phyloP scores from a whole-genome alignment of 2,888 invertebrate species.

The Cryptus armator region DNA sequence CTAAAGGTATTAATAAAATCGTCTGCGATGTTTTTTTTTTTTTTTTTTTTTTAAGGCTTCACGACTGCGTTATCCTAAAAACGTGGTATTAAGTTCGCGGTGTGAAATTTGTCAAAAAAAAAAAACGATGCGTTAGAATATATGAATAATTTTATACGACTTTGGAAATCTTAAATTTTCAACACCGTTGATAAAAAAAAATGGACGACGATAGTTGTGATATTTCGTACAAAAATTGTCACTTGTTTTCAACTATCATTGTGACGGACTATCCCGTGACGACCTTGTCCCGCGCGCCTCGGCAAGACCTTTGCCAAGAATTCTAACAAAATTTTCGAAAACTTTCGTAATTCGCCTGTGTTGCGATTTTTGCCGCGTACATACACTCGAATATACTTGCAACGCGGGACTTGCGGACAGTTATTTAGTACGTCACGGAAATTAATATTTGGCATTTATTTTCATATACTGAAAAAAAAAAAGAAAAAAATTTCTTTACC shows the following conservation, averaged over 20 bases:
- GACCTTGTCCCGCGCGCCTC: conserved; percentile 45
- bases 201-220: background rate
- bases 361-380: conserved; percentile 33
- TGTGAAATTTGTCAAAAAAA: too few species aligned
- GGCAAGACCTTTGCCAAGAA: conserved; percentile 54
- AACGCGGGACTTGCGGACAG: background rate
- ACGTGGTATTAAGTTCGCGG: too few species aligned
- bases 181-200: background rate
- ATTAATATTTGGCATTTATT: conserved; percentile 48
- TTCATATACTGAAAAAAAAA: background rate
- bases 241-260: conserved; percentile 47
- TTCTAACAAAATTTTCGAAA: conserved; percentile 44
- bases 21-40: too few species aligned
- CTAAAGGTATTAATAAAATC: too few species aligned
- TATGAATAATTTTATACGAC: too few species aligned
- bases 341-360: conserved; percentile 46
- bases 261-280: conserved; percentile 27
- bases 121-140: too few species aligned
- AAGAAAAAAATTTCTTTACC: background rate
- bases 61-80: too few species aligned
- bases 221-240: conserved; percentile 18
- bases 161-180: too few species aligned
- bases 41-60: too few species aligned
- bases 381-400: conserved; percentile 22
- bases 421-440: conserved; percentile 43